Evolutionary conservation across 2,888 invertebrate genomes (phyloP), one percentile per base, ranked within the genome.

Genomic region (Eumerus sabulonum): DNA sequence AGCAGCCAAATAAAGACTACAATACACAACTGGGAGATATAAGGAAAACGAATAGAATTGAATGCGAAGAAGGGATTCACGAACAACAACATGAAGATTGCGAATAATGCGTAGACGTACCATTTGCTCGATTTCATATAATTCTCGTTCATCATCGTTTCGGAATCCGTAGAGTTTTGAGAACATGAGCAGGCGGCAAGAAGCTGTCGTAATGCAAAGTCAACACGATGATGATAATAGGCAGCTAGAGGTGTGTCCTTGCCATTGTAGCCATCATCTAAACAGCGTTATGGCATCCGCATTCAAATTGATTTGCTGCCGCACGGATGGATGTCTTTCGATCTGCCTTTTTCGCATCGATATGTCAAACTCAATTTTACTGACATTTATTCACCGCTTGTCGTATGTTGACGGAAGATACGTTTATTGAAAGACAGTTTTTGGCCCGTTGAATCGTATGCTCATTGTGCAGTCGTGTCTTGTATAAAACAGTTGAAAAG

Each of bases 101-200:
- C 16, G 44, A 60, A 77, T 72, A 77, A 66, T 62, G 17, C 11
- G 72, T 27, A 27, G 27, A 27, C 27, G 27, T 27, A 27, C 7
- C 27, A 27, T 27, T 27, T 7, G 27, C 27, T 27, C 7, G 3
- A 27, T 27, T 27, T 7, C 27, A 27, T 27, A 27, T 7, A n/a
- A 62, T 36, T 14, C 51, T 53, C 40, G 40, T 72, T 70, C 68
- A 73, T 68, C 77, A 73, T 68, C 77, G 73, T 73, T 73, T 40
- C 59, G 5, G 68, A 63, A 73, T 48, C 73, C 73, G 40, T 68
- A 79, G 59, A 73, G 53, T 54, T 7, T 27, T 7, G 27, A n/a
- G n/a, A n/a, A n/a, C n/a, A n/a, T n/a, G 27, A 2, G 62, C 44
- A 57, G 18, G 59, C 70, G 38, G 53, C 48, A 14, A 59, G 59